These are phyloP conservation scores for Galleria mellonella DNA, from an alignment of 1,140 invertebrate genomes.

Conservation along the genomic window DNA sequence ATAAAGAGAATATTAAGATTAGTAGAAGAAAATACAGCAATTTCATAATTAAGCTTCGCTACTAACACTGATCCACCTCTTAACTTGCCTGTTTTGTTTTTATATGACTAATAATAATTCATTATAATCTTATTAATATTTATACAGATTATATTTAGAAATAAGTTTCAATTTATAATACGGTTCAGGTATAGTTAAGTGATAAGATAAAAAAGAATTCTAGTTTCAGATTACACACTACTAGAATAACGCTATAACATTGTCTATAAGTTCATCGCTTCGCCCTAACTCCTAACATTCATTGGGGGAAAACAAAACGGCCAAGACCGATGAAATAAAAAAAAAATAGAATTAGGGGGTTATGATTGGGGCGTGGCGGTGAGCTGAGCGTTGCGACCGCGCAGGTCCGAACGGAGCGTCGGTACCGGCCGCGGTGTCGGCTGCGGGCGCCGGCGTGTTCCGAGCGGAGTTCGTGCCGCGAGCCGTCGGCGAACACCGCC, in stretches of 20 bases:
- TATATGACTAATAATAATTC: too few relatives aligned
- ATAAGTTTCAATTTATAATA: too few relatives aligned
- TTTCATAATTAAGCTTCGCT: conserved; percentile 26
- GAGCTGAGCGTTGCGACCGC: conserved; percentile 43
- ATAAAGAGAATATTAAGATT: not conserved
- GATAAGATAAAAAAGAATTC: too few relatives aligned
- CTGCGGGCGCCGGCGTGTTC: conserved; percentile 85
- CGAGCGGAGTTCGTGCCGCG: conserved; percentile 91
- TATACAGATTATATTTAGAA: too few relatives aligned
- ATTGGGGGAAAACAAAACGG: too few relatives aligned
- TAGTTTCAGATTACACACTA: too few relatives aligned
- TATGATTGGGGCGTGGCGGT: conserved; percentile 47
- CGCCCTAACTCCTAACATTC: conserved; percentile 67
- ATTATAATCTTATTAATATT: too few relatives aligned
- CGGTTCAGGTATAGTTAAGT: too few relatives aligned
- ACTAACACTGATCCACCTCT: conserved; percentile 27
- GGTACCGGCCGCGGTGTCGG: conserved; percentile 88
- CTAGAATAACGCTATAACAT: conserved; percentile 14
- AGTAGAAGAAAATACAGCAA: conserved; percentile 4
- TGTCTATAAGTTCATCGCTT: conserved; percentile 62
- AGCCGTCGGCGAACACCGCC: conserved; percentile 92
- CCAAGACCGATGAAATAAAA: not conserved
- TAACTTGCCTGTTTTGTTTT: conserved; percentile 5
- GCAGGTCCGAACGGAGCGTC: conserved; percentile 90
- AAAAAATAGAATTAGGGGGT: conserved; percentile 2